A percentile compares a stretch with the other conserved stretches of the same genome.
These are phyloP conservation scores for Actenoides lindsayi DNA, from an alignment of 2,113 vertebrate species.

Conservation along the genomic window DNA sequence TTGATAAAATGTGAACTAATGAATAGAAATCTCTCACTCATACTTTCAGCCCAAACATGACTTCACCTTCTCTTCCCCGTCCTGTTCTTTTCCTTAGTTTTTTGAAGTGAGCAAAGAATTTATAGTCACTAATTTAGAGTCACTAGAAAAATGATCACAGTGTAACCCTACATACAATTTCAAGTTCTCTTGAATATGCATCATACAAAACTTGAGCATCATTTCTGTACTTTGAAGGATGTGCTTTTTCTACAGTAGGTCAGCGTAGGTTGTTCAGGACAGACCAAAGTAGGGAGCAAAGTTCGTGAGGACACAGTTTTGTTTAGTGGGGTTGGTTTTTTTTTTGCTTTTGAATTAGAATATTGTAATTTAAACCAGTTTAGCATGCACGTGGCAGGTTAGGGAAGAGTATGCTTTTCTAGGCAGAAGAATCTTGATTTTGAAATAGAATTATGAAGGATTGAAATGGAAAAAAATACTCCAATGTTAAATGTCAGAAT, in stretches of 20 bases:
- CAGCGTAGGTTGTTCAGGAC: neutral
- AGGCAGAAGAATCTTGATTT: neutral
- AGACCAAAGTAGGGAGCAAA: neutral
- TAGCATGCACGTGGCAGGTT: neutral
- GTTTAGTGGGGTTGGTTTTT: neutral
- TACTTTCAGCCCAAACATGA: neutral
- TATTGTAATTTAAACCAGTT: neutral
- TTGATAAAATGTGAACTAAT: constrained; percentile 15
- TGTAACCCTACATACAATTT: neutral
- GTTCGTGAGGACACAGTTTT: neutral
- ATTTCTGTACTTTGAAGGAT: neutral
- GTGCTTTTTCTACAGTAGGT: neutral
- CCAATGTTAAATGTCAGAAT: neutral
- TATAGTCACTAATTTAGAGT: neutral
- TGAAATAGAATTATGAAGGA: neutral
- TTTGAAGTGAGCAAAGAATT: neutral
- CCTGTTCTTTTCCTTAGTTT: neutral
- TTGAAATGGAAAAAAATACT: neutral
- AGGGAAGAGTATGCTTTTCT: neutral
- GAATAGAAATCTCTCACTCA: constrained; percentile 32
- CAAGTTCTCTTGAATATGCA: neutral
- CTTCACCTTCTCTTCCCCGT: neutral
- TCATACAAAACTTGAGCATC: neutral
- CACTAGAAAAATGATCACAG: neutral
- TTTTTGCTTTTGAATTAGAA: neutral